These are phyloP conservation scores for Brachionus plicatilis DNA, from an alignment of 1,140 invertebrate species.

Conservation along the genomic window DNA sequence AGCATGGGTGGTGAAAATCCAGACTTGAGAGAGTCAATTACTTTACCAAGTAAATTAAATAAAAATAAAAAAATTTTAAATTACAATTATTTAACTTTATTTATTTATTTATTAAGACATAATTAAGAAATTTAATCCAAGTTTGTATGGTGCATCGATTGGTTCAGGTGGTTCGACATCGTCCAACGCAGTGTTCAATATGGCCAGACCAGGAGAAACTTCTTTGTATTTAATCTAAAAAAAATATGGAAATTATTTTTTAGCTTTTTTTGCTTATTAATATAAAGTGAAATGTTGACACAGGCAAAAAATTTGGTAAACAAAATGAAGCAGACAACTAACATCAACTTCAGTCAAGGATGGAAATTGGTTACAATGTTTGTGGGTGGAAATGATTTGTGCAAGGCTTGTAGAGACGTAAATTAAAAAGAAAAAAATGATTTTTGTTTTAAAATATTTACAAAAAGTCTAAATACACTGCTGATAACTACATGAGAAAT, in stretches of 20 bases:
- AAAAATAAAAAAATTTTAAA: no score
- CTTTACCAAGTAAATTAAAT: slow-evolving; percentile 42
- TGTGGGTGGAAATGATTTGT: slow-evolving; percentile 75
- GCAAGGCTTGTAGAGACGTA: slow-evolving; percentile 62
- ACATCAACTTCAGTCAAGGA: slow-evolving; percentile 54
- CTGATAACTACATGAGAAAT: slow-evolving; percentile 62
- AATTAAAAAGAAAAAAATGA: neutral
- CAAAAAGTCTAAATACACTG: slow-evolving; percentile 44
- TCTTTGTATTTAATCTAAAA: slow-evolving; percentile 42
- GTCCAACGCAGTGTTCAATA: slow-evolving; percentile 47
- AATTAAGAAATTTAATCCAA: slow-evolving; percentile 51
- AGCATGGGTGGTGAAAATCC: slow-evolving; percentile 35
- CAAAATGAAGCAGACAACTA: slow-evolving; percentile 64
- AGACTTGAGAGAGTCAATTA: slow-evolving; percentile 8
- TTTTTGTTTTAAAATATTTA: neutral
- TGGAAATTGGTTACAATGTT: slow-evolving; percentile 76
- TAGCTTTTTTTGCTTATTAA: neutral
- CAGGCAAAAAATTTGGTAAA: slow-evolving; percentile 65
- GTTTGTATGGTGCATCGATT: slow-evolving; percentile 49
- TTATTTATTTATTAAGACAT: slow-evolving; percentile 47
- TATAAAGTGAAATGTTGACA: slow-evolving; percentile 61
- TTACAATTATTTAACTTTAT: no score
- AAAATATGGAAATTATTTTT: neutral
- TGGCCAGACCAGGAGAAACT: slow-evolving; percentile 49
- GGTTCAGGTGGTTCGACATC: slow-evolving; percentile 44